These are phyloP conservation scores for Caprella mutica DNA, from an alignment of 2,888 invertebrate species.

Conservation along the genomic window DNA sequence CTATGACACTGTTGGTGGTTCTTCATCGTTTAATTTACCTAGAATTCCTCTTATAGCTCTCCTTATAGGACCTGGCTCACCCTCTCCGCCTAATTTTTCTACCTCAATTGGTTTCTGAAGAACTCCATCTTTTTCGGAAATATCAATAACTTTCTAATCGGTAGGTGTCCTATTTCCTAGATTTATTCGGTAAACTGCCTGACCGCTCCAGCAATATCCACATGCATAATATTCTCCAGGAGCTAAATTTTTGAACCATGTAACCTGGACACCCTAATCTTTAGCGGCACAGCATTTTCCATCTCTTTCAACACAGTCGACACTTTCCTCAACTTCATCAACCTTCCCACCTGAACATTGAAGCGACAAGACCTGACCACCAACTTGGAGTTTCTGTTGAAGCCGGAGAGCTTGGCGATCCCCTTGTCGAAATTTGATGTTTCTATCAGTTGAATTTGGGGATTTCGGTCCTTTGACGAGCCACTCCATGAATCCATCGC, in stretches of 20 bases:
- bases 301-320: constrained; percentile 4
- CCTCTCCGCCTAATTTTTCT: too few relatives aligned
- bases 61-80: too few relatives aligned
- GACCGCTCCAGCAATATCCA: constrained; percentile 1
- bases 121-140: too few relatives aligned
- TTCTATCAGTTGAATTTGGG: not conserved
- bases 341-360: not conserved
- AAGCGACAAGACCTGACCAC: not conserved
- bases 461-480: not conserved
- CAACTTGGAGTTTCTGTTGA: not conserved
- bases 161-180: too few relatives aligned
- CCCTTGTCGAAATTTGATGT: constrained; percentile 1
- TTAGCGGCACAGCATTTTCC: not conserved
- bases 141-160: too few relatives aligned
- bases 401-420: not conserved
- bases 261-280: not conserved
- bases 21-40: too few relatives aligned
- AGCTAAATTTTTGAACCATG: not conserved
- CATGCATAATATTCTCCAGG: not conserved
- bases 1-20: too few relatives aligned
- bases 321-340: not conserved
- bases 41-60: too few relatives aligned
- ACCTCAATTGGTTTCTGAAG: too few relatives aligned
- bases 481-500: constrained; percentile 5
- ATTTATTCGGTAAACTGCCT: not conserved